Base-by-base conservation (phyloP, 2,113 vertebrate genomes). In the Lutjanus erythropterus region DNA sequence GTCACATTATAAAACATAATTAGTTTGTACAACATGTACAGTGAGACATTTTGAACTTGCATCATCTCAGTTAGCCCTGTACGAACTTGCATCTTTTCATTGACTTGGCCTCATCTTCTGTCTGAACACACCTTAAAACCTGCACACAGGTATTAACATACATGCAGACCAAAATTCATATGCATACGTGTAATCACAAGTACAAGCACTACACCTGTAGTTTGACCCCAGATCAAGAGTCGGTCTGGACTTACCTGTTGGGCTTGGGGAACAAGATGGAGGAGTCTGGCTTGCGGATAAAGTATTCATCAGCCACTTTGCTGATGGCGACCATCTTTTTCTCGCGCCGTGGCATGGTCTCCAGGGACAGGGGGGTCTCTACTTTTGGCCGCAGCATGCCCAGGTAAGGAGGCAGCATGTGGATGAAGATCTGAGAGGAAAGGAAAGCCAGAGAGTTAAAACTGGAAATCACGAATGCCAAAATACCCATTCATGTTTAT, bases 271-370 rank as follows among this genome's bases (percentile, higher is more conserved):
- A 97, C 77, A 97, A 86, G 87, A 96, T 91, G 75, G 95, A 95
- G 27, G 65, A 91, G 71, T 94, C 94, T 0, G 97, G 97, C 77
- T 96, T 97, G 66, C 97, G 95, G 71, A 97, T 97, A 88, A 98
- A 98, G 93, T 98, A 98, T 74, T 98, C 96, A 16, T 98, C 97
- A 0, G 93, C 91, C 0, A 88, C 92, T 60, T 95, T 92, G 77
- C 83, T 93, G n/a, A 93, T 86, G 61, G 84, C 29, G 15, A 92
- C 60, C 1, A 66, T 71, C 70, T 85, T 90, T 59, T 92, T 91
- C 87, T 86, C 94, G 2, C 86, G 91, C 3, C 88, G 94, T 25
- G 91, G 89, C 18, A 86, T 21, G 4, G 59, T 81, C 31, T 94
- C 90, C 0, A 93, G 87, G 35, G 88, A 92, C 8, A 95, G 77